Evolutionary conservation across 2,113 vertebrate species (phyloP).

Genomic region (Mobula hypostoma): DNA sequence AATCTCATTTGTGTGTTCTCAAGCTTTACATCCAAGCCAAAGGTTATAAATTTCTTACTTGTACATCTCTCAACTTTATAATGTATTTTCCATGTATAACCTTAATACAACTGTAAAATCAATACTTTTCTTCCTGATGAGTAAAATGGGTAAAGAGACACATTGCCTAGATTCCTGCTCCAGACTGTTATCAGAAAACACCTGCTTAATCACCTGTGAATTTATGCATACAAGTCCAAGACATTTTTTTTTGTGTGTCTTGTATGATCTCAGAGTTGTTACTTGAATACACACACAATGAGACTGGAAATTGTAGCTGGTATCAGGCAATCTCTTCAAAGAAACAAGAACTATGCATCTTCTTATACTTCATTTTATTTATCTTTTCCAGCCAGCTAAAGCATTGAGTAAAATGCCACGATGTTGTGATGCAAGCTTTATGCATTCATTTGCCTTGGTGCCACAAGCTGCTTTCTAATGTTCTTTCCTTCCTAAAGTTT

Average conservation of each 20-base stretch:
- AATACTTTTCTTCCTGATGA: background rate
- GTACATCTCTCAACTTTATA: background rate
- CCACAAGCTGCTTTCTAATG: background rate
- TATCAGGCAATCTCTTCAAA: background rate
- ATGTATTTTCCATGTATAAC: background rate
- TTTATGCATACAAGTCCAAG: background rate
- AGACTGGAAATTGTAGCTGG: background rate
- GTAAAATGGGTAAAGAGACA: background rate
- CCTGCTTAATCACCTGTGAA: background rate
- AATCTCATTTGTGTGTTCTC: background rate
- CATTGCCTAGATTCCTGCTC: background rate
- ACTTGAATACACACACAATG: background rate
- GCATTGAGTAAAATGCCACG: background rate
- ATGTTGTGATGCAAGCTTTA: background rate
- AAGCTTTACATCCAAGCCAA: background rate
- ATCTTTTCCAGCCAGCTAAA: background rate
- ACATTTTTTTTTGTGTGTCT: background rate
- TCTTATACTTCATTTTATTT: background rate
- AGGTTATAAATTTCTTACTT: background rate
- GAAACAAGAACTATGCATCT: background rate
- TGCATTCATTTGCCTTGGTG: background rate
- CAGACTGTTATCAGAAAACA: background rate
- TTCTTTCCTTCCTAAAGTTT: background rate
- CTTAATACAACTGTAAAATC: background rate
- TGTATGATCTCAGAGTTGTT: background rate